A percentile compares a stretch with the other conserved stretches of the same genome.
These are phyloP conservation scores for Thinocorus orbignyianus DNA, from an alignment of 2,113 vertebrate species.

Conservation along the genomic window DNA sequence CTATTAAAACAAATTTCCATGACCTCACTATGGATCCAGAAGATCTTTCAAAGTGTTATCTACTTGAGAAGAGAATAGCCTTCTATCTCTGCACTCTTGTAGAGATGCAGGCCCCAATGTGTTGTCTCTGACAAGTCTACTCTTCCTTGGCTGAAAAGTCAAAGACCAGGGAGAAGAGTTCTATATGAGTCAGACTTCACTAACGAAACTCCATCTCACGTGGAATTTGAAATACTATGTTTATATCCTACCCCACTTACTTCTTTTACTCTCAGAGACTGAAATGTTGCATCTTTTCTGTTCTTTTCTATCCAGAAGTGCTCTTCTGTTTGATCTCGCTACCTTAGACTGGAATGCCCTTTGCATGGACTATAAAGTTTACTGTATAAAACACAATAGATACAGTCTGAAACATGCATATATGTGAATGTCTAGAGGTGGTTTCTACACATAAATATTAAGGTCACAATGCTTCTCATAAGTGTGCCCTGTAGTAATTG, in stretches of 20 bases:
- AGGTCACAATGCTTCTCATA: background rate
- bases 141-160: background rate
- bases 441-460: background rate
- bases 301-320: background rate
- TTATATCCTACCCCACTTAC: background rate
- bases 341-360: background rate
- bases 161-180: background rate
- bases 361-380: background rate
- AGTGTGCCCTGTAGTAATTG: background rate
- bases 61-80: background rate
- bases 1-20: background rate
- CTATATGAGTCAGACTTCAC: background rate
- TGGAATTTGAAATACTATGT: background rate
- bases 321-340: background rate
- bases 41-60: background rate
- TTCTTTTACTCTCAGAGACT: background rate
- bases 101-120: background rate
- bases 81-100: background rate
- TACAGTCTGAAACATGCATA: background rate
- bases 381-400: background rate
- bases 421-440: background rate
- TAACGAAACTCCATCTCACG: background rate
- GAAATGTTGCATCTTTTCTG: background rate
- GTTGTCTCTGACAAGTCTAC: background rate
- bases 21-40: background rate